These are phyloP conservation scores for Eilema griseolum DNA, from an alignment of 2,888 invertebrate genomes.

Conservation along the genomic window DNA sequence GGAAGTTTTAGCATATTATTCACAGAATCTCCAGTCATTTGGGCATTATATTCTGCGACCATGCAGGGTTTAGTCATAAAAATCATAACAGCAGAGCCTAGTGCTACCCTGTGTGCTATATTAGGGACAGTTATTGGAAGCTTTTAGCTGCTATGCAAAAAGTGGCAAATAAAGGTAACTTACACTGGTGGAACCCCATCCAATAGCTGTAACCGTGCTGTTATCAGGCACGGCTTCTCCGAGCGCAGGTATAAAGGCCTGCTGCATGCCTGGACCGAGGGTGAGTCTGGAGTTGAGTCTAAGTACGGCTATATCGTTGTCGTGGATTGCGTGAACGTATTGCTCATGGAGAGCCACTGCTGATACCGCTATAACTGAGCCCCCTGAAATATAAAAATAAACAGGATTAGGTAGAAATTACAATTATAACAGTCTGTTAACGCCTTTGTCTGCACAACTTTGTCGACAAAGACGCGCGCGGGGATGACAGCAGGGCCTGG, in stretches of 20 bases:
- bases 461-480: too few relatives aligned
- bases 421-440: too few relatives aligned
- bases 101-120: too few relatives aligned
- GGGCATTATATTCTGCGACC: too few relatives aligned
- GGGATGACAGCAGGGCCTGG: too few relatives aligned
- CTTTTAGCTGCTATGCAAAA: background rate
- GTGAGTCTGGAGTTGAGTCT: slow-evolving; percentile 52
- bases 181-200: slow-evolving; percentile 74
- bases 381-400: slow-evolving; percentile 56
- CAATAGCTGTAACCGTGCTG: slow-evolving; percentile 59
- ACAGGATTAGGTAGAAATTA: background rate
- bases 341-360: slow-evolving; percentile 61
- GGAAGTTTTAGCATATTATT: too few relatives aligned
- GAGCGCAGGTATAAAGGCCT: slow-evolving; percentile 57
- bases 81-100: too few relatives aligned
- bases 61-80: too few relatives aligned
- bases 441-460: too few relatives aligned
- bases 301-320: slow-evolving; percentile 73
- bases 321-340: slow-evolving; percentile 59
- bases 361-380: slow-evolving; percentile 57
- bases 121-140: background rate
- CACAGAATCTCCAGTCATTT: too few relatives aligned
- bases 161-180: slow-evolving; percentile 30
- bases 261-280: slow-evolving; percentile 38
- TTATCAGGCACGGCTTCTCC: slow-evolving; percentile 57